Conservation (phyloP, 2,797 vertebrate genomes). For the Lithobates pipiens region DNA sequence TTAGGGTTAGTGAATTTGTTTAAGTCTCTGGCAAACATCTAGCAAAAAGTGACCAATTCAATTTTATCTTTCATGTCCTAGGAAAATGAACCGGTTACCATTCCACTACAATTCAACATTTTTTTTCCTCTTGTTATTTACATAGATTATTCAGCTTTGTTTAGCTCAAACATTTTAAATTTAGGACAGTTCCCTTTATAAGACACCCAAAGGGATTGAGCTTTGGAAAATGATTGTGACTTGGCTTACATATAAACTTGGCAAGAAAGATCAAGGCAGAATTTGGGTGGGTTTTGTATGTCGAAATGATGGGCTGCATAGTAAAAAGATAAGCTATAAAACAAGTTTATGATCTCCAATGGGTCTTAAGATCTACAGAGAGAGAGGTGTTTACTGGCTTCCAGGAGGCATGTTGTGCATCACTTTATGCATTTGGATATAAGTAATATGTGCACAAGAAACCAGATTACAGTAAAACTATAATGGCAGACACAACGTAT, state of each 20-base stretch:
- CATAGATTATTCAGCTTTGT: not conserved
- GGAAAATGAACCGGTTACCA: too few relatives aligned
- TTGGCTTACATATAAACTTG: not conserved
- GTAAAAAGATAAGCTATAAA: conserved; percentile 62
- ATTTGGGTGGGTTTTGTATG: not conserved
- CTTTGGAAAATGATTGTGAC: not conserved
- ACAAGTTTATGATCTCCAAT: conserved; percentile 28
- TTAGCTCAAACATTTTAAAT: not conserved
- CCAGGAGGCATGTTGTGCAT: not conserved
- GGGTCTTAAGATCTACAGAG: not conserved
- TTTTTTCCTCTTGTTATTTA: too few relatives aligned
- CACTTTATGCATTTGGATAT: not conserved
- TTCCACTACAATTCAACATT: too few relatives aligned
- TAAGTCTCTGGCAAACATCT: too few relatives aligned
- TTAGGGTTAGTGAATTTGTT: too few relatives aligned
- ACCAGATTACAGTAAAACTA: too few relatives aligned
- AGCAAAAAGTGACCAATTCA: too few relatives aligned
- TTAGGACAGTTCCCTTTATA: not conserved
- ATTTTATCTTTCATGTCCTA: too few relatives aligned
- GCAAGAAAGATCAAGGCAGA: not conserved
- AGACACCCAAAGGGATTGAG: not conserved
- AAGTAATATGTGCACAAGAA: too few relatives aligned
- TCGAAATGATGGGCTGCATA: not conserved
- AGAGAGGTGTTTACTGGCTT: not conserved
- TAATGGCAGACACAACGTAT: too few relatives aligned